Evolutionary conservation across 2,888 invertebrate species (phyloP), one percentile per base, ranked within the genome.

Genomic region (Smittia sp.): DNA sequence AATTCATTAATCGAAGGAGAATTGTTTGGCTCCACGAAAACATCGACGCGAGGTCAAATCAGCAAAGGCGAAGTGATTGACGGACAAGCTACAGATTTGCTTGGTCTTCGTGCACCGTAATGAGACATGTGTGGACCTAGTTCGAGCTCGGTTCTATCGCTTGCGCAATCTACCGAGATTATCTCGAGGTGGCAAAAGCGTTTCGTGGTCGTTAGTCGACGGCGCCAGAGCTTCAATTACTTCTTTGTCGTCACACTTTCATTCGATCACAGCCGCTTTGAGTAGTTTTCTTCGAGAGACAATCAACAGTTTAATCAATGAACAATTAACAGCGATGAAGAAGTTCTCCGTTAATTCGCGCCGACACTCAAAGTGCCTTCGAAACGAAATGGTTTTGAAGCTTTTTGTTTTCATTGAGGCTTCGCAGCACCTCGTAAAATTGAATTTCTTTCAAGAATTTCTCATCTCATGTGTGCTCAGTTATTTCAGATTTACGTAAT

Each of bases 361-460:
- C 58, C 6, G 22, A 13, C 20, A 1, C 58, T 58, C 58, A 13
- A 58, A 58, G 18, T 22, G n/a, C 58, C 18, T 58, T 18, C 3
- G 7, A 4, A 58, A 58, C 58, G 32, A 32, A 32, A 32, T 9
- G 32, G 9, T 22, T 58, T 58, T 18, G 22, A 58, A 20, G 6
- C 22, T 20, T 58, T 58, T 58, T 58, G 58, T 58, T 58, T 22
- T 58, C 58, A 22, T 58, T 58, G 58, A 58, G n/a, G 2, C 58
- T 13, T n/a, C 22, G 58, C 22, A 58, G 58, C 58, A 58, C 58
- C 58, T 58, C 58, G 58, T 58, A 58, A 58, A 58, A 20, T 58
- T 58, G 11, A n/a, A 20, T 58, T 58, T 58, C 58, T 58, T 58
- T 58, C 58, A 18, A 58, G 58, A 58, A 58, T 18, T 58, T 58